Base-by-base conservation (phyloP, 2,888 invertebrate genomes). In the Tyria jacobaeae region DNA sequence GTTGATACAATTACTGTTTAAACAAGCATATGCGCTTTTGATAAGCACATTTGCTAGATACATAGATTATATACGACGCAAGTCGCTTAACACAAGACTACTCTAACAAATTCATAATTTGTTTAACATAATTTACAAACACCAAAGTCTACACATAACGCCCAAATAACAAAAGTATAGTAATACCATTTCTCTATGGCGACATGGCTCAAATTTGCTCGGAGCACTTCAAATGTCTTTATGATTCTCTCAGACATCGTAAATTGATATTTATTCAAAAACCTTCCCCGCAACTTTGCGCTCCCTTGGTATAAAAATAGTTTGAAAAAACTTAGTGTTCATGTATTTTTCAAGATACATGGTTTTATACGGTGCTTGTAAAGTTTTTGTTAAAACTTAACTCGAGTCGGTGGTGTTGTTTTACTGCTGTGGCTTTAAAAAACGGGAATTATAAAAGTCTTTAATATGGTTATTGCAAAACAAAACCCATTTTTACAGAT, bases 241-340 rank as follows among this genome's bases (percentile, higher is more conserved):
- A 88, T 84, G 85, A 84, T 83, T 81, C 83, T 78, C 75, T 73
- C 74, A 78, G 80, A 81, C 80, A 73, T 80, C 80, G 78, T 84
- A 86, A 88, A 88, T 88, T 88, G 83, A 85, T 89, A 89, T 89
- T 85, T 86, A 88, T 85, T 84, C 78, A 59, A 73, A 80, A 79
- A 78, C 69, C 66, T 71, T 66, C 66, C 62, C 60, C 60, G 58
- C 44, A 64, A 66, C 59, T 66, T 58, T 64, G 64, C 66, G 70
- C 63, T 73, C 60, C 65, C 62, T 78, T 75, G 67, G 53, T 55
- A 61, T 39, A 60, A 66, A 61, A 71, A 69, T 61, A 59, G 53
- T 69, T 60, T 53, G 57, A 58, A 59, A 67, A 31, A 70, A 68
- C 71, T 49, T 55, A 49, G 44, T 50, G 60, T 67, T 61, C 50